A percentile compares a stretch with the other conserved stretches of the same genome.
Evolutionary conservation across 2,888 invertebrate species (phyloP).

Genomic region (Amorpha juglandis): DNA sequence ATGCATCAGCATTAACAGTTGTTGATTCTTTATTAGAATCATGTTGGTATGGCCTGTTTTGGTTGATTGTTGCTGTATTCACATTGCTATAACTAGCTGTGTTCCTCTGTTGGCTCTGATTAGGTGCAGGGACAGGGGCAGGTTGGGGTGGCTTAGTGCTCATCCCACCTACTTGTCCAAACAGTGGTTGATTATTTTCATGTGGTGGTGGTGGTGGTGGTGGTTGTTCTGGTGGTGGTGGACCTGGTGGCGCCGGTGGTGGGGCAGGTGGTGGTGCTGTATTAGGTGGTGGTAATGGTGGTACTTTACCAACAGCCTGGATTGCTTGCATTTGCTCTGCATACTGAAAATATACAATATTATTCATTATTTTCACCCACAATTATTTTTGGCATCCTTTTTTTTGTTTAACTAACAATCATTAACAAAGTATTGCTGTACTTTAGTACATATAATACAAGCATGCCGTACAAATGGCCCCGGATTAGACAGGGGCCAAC

Average conservation of each 20-base stretch:
- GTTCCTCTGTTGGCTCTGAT: slow-evolving; percentile 34
- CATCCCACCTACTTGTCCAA: slow-evolving; percentile 39
- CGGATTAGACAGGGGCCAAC: too few relatives aligned
- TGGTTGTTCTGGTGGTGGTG: slow-evolving; percentile 57
- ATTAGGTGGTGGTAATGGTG: slow-evolving; percentile 58
- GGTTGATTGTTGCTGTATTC: slow-evolving; percentile 53
- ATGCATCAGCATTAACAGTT: slow-evolving; percentile 64
- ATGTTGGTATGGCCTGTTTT: slow-evolving; percentile 54
- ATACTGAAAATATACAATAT: slow-evolving; percentile 63
- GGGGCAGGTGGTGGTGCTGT: slow-evolving; percentile 57
- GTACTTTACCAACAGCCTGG: slow-evolving; percentile 57
- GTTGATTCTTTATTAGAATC: slow-evolving; percentile 40
- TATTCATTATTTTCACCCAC: too few relatives aligned
- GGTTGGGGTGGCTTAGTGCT: slow-evolving; percentile 34
- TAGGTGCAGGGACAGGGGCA: slow-evolving; percentile 48
- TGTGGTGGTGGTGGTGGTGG: slow-evolving; percentile 70
- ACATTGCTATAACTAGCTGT: slow-evolving; percentile 42
- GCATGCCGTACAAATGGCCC: too few relatives aligned
- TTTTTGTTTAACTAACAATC: too few relatives aligned
- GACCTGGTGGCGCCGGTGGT: slow-evolving; percentile 44
- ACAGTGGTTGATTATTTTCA: slow-evolving; percentile 74
- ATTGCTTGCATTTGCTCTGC: slow-evolving; percentile 71
- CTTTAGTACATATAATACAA: too few relatives aligned
- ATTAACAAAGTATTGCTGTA: too few relatives aligned
- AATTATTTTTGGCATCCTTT: too few relatives aligned